phyloP scores from a whole-genome alignment of 2,113 vertebrate genomes.

The Collichthys lucidus region DNA sequence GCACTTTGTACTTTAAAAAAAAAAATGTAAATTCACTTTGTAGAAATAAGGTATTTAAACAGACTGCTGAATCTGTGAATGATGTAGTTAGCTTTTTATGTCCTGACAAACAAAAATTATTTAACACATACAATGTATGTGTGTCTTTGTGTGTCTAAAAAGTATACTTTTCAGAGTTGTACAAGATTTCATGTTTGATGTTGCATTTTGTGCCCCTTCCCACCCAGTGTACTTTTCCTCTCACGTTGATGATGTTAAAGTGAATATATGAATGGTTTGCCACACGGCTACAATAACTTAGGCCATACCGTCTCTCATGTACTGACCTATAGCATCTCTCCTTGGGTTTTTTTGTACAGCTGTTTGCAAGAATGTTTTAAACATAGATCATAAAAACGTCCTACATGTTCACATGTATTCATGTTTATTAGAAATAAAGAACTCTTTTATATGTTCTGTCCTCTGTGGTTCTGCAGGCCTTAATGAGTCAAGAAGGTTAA shows the following conservation, averaged over 20 bases:
- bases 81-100: slow-evolving; percentile 86
- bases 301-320: slow-evolving; percentile 66
- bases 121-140: slow-evolving; percentile 97
- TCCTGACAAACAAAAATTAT: slow-evolving; percentile 82
- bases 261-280: slow-evolving; percentile 70
- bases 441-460: slow-evolving; percentile 69
- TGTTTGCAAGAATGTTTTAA: slow-evolving; percentile 71
- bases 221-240: slow-evolving; percentile 55
- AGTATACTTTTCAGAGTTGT: slow-evolving; percentile 85
- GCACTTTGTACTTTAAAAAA: slow-evolving; percentile 98
- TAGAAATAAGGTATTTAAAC: slow-evolving; percentile 96
- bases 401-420: slow-evolving; percentile 62
- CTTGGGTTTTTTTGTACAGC: slow-evolving; percentile 67
- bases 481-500: slow-evolving; percentile 41
- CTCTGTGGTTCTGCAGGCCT: slow-evolving; percentile 21
- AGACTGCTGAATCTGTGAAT: slow-evolving; percentile 95
- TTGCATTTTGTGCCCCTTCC: slow-evolving; percentile 67
- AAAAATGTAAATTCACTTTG: slow-evolving; percentile 97
- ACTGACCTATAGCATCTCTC: slow-evolving; percentile 59
- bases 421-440: slow-evolving; percentile 83
- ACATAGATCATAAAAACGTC: slow-evolving; percentile 62
- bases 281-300: slow-evolving; percentile 66
- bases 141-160: slow-evolving; percentile 85
- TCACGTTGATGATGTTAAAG: slow-evolving; percentile 65
- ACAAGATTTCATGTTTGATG: slow-evolving; percentile 86